Base-by-base conservation (phyloP, 2,113 vertebrate genomes). In the Genyomyrus donnyi region DNA sequence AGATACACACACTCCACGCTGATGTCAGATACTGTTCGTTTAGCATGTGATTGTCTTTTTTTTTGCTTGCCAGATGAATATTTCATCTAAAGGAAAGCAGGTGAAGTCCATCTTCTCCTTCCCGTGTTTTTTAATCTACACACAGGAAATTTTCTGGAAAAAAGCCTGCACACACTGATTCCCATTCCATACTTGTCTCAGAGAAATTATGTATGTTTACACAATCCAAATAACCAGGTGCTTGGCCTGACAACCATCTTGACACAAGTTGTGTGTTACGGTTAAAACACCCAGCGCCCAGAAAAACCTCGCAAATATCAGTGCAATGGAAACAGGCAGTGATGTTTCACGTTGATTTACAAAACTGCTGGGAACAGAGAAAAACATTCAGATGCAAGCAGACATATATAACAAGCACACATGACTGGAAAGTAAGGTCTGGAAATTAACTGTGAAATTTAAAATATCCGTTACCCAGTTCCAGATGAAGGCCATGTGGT, bases 181-280 rank as follows among this genome's bases (percentile, higher is more conserved):
- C 85, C 85, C 45, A 17, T 53, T 87, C 49, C 50, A 35, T 15
- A 17, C 49, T 52, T 53, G 50, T 53, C 49, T 87, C 50, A 15
- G 17, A 87, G 85, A 87, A 53, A 31, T 53, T 53, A 52, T 87
- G 49, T 87, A 56, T 7, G 49, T 87, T 87, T 87, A 87, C 45
- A n/a, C 39, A 85, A 3, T 46, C 80, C 80, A 85, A 48, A 48
- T 85, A 46, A 85, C 39, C 80, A 85, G 39, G 80, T 85, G 80
- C 19, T 48, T 48, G 80, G 45, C 39, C 42, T 48, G 13, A 87
- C 48, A 48, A 56, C 27, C 24, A 21, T 19, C 80, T 39, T 2
- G 45, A 52, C 49, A 87, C 15, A n/a, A 52, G 13, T 27, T 52
- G 6, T 21, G 46, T 53, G 13, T 52, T 87, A 53, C 48, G 0